Conservation (phyloP, 2,113 vertebrate species). For the Lipotes vexillifer region DNA sequence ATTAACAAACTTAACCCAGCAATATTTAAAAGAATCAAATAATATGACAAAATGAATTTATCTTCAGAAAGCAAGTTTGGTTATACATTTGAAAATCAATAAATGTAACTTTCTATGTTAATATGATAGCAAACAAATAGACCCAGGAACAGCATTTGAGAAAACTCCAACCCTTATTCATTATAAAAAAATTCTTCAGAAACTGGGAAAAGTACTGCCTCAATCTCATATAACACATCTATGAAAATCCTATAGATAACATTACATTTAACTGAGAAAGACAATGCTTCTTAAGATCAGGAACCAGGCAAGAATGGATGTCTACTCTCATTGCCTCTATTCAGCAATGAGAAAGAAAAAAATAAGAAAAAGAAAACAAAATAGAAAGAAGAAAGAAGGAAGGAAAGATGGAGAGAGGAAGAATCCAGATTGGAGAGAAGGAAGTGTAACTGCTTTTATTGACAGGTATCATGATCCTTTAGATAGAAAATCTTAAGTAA, state of each 20-base stretch:
- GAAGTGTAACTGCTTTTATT: background rate
- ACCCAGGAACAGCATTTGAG: background rate
- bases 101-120: background rate
- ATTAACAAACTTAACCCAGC: background rate
- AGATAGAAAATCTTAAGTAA: background rate
- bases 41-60: too few species aligned
- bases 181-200: background rate
- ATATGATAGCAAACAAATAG: background rate
- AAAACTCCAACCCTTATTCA: background rate
- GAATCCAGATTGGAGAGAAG: background rate
- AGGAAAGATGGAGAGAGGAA: background rate
- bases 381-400: background rate
- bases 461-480: background rate
- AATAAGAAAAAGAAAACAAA: background rate
- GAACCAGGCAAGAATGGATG: background rate
- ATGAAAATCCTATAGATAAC: background rate
- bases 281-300: too few species aligned
- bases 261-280: background rate
- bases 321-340: too few species aligned
- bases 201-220: background rate
- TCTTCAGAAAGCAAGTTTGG: background rate
- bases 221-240: background rate
- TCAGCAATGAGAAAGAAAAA: background rate
- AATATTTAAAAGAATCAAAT: background rate
- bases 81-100: background rate